phyloP scores from a whole-genome alignment of 2,888 invertebrate genomes.

The Epinotia bilunana region DNA sequence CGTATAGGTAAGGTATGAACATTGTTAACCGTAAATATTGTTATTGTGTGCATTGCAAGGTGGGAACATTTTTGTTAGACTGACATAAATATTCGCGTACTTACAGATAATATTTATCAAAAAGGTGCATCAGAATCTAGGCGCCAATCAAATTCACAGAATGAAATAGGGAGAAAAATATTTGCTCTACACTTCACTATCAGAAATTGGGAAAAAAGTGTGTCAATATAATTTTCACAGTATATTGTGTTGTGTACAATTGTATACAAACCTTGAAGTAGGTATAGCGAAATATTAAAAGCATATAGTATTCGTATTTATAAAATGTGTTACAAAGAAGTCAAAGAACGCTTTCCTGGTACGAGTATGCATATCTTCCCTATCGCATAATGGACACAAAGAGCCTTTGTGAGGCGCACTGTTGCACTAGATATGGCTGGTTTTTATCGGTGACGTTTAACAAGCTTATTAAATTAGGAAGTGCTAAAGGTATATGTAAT shows the following conservation, averaged over 20 bases:
- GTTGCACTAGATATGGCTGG: conserved; percentile 45
- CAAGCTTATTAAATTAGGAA: conserved; percentile 25
- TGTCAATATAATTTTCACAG: conserved; percentile 20
- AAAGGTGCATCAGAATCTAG: conserved; percentile 10
- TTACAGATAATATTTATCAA: conserved; percentile 15
- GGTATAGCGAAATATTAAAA: neutral
- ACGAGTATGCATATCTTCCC: conserved; percentile 56
- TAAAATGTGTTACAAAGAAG: conserved; percentile 59
- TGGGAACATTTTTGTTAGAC: neutral
- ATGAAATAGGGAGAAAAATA: conserved; percentile 18
- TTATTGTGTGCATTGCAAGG: neutral
- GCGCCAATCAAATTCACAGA: conserved; percentile 17
- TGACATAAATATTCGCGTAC: neutral
- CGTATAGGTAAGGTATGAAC: no score
- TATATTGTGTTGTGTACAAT: conserved; percentile 9
- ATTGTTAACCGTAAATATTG: neutral
- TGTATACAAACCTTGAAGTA: neutral
- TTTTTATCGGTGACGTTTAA: conserved; percentile 23
- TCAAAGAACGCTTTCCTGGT: conserved; percentile 68
- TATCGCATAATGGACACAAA: conserved; percentile 58
- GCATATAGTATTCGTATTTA: conserved; percentile 8
- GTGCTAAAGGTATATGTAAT: conserved; percentile 1
- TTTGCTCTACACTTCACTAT: conserved; percentile 29
- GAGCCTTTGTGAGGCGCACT: conserved; percentile 56
- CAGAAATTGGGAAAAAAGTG: conserved; percentile 24